Evolutionary conservation across 2,888 invertebrate genomes (phyloP).

Genomic region (Lepas anatifera): DNA sequence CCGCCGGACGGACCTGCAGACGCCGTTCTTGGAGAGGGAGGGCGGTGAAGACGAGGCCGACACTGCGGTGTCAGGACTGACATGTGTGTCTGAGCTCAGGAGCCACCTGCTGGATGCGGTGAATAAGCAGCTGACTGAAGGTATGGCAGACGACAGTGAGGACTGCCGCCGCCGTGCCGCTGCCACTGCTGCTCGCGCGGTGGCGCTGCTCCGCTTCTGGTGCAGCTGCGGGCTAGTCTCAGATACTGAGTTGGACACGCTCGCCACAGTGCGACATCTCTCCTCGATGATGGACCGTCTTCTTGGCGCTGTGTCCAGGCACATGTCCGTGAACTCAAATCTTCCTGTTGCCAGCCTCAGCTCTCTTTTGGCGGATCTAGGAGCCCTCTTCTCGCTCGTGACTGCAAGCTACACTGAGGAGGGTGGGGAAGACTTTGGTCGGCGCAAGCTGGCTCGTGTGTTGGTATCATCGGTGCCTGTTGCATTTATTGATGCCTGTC

Average conservation of each 20-base stretch:
- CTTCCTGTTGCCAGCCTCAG: neutral
- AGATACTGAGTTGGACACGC: neutral
- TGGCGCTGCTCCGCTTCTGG: neutral
- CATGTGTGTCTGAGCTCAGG: neutral
- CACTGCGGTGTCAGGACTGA: neutral
- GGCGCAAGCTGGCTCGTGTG: neutral
- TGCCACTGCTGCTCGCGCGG: neutral
- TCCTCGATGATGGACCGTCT: neutral
- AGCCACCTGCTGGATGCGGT: neutral
- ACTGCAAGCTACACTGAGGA: no score
- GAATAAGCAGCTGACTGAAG: neutral
- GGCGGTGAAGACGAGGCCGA: no score
- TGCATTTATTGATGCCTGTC: neutral
- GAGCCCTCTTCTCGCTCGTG: neutral
- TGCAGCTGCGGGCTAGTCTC: neutral
- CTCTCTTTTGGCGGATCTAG: neutral
- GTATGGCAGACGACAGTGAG: no score
- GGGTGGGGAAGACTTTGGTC: neutral
- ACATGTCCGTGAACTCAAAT: neutral
- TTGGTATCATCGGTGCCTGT: neutral
- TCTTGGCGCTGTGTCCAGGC: neutral
- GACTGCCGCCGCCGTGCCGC: neutral
- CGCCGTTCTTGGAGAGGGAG: neutral
- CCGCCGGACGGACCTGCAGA: neutral
- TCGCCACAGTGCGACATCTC: no score